Evolutionary conservation across 1,140 invertebrate species (phyloP).

Genomic region (Frieseomelitta varia): DNA sequence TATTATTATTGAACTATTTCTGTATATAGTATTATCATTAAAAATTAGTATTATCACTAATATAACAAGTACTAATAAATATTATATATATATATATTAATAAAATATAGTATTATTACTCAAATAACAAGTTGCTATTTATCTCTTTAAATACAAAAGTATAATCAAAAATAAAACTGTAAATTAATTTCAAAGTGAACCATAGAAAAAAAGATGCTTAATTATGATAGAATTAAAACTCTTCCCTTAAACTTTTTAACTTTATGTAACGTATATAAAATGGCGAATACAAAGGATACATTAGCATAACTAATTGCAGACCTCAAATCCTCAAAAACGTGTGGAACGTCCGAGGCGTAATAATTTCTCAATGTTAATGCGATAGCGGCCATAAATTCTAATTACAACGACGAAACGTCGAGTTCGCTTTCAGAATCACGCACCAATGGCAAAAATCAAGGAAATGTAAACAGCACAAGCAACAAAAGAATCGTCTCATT

Average conservation of each 20-base stretch:
- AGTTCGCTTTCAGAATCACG: constrained; percentile 17
- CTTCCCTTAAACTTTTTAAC: background rate
- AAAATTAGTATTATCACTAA: no score
- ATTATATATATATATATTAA: no score
- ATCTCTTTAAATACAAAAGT: background rate
- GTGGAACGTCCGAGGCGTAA: background rate
- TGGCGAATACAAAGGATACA: background rate
- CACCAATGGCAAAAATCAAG: background rate
- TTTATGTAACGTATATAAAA: background rate
- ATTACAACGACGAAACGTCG: constrained; percentile 12
- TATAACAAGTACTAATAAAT: no score
- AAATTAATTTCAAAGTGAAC: background rate
- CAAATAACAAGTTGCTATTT: no score
- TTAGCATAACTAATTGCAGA: background rate
- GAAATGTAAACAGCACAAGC: background rate
- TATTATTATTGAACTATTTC: no score
- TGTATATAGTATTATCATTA: no score
- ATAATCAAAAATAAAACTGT: background rate
- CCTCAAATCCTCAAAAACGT: background rate
- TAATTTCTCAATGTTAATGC: background rate
- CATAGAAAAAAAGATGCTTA: background rate
- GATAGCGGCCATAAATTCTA: constrained; percentile 14
- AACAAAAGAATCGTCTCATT: background rate
- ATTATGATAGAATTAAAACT: background rate
- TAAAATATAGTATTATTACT: no score